A percentile compares a stretch with the other conserved stretches of the same genome.
phyloP scores from a whole-genome alignment of 2,113 vertebrate species.

The Neogobius melanostomus region DNA sequence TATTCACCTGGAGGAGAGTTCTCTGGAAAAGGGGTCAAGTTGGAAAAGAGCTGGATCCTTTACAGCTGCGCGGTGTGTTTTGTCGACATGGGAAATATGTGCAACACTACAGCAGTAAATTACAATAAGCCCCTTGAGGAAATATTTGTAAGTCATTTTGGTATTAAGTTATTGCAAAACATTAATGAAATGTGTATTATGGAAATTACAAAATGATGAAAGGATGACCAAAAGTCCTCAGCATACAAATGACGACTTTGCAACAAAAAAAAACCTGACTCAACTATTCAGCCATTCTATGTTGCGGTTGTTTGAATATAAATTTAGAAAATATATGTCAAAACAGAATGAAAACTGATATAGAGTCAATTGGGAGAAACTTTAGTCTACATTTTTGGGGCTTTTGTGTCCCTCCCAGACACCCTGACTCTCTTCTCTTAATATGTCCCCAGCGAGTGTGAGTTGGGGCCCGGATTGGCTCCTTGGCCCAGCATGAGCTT shows the following conservation, averaged over 20 bases:
- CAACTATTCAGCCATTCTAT: no score
- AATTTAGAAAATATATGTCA: no score
- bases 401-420: slow-evolving; percentile 16
- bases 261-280: background rate
- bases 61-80: background rate
- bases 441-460: slow-evolving; percentile 15
- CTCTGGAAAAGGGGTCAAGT: background rate
- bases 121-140: background rate
- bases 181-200: background rate
- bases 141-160: background rate
- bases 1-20: slow-evolving; percentile 12
- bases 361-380: slow-evolving; percentile 13
- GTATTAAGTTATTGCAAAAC: background rate
- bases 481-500: slow-evolving; percentile 45
- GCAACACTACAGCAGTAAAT: background rate
- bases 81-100: background rate
- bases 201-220: background rate
- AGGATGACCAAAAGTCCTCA: background rate
- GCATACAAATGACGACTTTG: background rate
- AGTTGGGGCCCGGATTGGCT: slow-evolving; percentile 39
- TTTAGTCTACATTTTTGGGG: slow-evolving; percentile 10
- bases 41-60: background rate
- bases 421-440: slow-evolving; percentile 6
- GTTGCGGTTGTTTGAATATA: no score
- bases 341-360: background rate